These are phyloP conservation scores for Eciton burchellii DNA, from an alignment of 1,140 invertebrate species.

Conservation along the genomic window DNA sequence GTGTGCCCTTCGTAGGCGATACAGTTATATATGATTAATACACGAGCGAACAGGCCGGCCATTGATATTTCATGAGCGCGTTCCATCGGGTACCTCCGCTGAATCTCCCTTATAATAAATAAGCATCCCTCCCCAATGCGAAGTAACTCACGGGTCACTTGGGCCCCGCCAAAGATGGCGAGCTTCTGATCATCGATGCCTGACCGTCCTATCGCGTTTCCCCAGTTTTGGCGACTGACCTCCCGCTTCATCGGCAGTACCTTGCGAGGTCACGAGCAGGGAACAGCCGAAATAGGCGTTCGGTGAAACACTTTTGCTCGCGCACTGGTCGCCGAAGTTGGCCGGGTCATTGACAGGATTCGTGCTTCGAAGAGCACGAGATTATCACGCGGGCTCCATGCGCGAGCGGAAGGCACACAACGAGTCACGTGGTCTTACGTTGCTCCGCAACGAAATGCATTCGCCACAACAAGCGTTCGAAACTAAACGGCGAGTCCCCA, in stretches of 20 bases:
- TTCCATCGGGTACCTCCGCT: not conserved
- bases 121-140: no score
- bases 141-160: no score
- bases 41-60: conserved; percentile 11
- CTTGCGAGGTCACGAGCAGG: not conserved
- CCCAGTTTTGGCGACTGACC: no score
- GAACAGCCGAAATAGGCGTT: not conserved
- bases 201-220: no score
- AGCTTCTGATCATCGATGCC: no score
- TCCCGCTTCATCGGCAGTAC: no score
- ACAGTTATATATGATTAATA: conserved; percentile 53
- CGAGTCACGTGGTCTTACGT: not conserved
- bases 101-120: no score
- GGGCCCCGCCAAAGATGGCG: no score
- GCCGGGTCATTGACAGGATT: conserved; percentile 1
- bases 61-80: not conserved
- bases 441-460: not conserved
- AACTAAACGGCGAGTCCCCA: not conserved
- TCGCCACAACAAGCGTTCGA: not conserved
- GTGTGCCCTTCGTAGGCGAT: conserved; percentile 12
- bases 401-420: not conserved
- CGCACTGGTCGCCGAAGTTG: not conserved
- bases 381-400: not conserved
- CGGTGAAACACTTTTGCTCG: conserved; percentile 4
- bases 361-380: not conserved